Conservation (phyloP, 2,113 vertebrate genomes). For the Phyllostomus hastatus region DNA sequence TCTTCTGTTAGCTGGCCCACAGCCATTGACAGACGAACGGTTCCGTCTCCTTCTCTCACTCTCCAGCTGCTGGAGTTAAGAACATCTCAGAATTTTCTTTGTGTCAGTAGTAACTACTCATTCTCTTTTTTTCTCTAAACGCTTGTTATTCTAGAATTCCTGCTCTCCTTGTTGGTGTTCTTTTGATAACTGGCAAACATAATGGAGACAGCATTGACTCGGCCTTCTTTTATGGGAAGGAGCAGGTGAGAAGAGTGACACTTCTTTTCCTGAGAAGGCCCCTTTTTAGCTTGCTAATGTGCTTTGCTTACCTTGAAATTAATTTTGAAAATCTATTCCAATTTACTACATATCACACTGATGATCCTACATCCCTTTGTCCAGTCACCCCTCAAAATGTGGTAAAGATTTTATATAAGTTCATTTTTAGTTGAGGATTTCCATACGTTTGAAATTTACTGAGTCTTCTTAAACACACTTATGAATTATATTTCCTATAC, state of each 20-base stretch:
- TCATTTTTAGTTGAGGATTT: conserved; percentile 41
- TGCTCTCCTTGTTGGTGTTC: conserved; percentile 84
- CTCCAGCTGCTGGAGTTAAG: not conserved
- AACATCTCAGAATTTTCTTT: not conserved
- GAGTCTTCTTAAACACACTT: conserved; percentile 2
- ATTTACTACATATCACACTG: not conserved
- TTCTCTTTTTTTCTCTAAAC: conserved; percentile 6
- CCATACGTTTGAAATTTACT: not conserved
- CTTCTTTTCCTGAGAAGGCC: conserved; percentile 16
- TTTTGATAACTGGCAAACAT: conserved; percentile 87
- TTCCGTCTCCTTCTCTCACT: not conserved
- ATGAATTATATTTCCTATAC: not conserved
- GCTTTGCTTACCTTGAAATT: conserved; percentile 15
- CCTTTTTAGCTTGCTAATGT: conserved; percentile 3
- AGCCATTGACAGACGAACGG: not conserved
- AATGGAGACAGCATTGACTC: conserved; percentile 86
- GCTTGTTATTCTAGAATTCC: conserved; percentile 85
- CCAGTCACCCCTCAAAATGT: not conserved
- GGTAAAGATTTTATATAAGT: not conserved
- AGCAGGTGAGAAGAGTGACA: conserved; percentile 85
- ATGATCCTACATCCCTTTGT: not conserved
- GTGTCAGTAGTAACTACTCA: not conserved
- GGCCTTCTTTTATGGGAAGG: conserved; percentile 92
- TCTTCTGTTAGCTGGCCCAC: not conserved
- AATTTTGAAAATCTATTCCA: conserved; percentile 37